Conservation (phyloP, 2,888 invertebrate genomes). For the Dynastes hyllus region DNA sequence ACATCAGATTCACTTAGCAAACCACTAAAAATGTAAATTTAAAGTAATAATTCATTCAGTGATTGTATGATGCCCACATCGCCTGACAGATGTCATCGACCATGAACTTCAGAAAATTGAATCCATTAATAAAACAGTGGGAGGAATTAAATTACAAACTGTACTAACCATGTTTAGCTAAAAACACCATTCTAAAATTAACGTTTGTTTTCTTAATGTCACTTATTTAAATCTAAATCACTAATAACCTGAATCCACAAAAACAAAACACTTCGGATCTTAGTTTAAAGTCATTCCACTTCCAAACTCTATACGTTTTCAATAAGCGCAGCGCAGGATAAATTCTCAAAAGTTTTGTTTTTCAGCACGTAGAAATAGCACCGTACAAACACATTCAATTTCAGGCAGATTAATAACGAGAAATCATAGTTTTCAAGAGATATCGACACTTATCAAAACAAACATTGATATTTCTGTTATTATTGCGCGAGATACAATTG, state of each 20-base stretch:
- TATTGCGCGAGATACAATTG: constrained; percentile 44
- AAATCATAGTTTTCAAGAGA: constrained; percentile 36
- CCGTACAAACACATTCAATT: constrained; percentile 12
- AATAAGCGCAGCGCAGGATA: too few species aligned
- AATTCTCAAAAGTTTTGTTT: neutral
- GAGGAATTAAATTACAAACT: constrained; percentile 9
- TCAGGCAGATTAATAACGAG: constrained; percentile 24
- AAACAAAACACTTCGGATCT: constrained; percentile 8
- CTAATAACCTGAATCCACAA: constrained; percentile 21
- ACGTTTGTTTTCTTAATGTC: constrained; percentile 1
- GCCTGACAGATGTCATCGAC: constrained; percentile 4
- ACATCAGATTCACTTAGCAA: neutral
- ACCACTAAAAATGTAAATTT: constrained; percentile 8
- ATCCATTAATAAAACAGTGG: constrained; percentile 14
- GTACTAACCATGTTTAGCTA: constrained; percentile 60
- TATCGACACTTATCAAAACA: constrained; percentile 52
- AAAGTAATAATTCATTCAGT: neutral
- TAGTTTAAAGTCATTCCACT: neutral
- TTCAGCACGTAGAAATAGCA: neutral
- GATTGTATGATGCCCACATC: neutral
- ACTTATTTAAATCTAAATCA: constrained; percentile 17
- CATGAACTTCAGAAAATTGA: constrained; percentile 7
- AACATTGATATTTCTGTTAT: constrained; percentile 45
- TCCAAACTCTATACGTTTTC: neutral
- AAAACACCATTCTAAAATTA: constrained; percentile 55